Evolutionary conservation across 1,140 invertebrate genomes (phyloP), one percentile per base, ranked within the genome.

Genomic region (Idris sp.): DNA sequence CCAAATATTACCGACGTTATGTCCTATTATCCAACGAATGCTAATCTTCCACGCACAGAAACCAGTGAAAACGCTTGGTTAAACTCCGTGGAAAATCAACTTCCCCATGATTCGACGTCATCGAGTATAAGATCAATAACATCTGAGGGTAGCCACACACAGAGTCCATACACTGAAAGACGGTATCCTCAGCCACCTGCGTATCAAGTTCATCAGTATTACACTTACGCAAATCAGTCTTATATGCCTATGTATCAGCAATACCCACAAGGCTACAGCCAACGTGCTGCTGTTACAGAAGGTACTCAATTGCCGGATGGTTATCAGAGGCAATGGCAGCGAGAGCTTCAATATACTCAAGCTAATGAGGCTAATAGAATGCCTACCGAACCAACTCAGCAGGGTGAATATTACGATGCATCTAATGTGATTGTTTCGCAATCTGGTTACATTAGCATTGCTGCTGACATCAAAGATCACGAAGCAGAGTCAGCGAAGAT

Each of bases 361-460:
- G 79, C 82, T 28, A 76, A 76, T 7, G 84, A 86, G n/a, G 22
- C 13, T 36, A 64, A 35, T 13, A 79, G 79, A 38, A 28, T 79
- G 11, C 38, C 79, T 1, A 71, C 59, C 2, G 82, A 90, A 59
- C 89, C 90, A 74, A 87, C 89, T 44, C 89, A 90, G 81, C 88
- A 89, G 40, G 69, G 56, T 36, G 68, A 76, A 19, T 74, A 74
- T 58, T 81, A 78, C n/a, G 72, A 81, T 35, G 84, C 86, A 8
- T 90, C 89, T 56, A 90, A 89, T 41, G 89, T 94, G 2, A 91
- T 94, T 59, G 92, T 94, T n/a, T 93, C 93, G 0, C 92, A 94
- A 79, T 93, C 93, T 3, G 93, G 93, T n/a, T 95, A 94, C 79
- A 90, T 95, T 43, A 93, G 92, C 13, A 94, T 94, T 68, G 89